Conservation (phyloP, 1,140 invertebrate genomes). For the Drosophila pallidifrons region DNA sequence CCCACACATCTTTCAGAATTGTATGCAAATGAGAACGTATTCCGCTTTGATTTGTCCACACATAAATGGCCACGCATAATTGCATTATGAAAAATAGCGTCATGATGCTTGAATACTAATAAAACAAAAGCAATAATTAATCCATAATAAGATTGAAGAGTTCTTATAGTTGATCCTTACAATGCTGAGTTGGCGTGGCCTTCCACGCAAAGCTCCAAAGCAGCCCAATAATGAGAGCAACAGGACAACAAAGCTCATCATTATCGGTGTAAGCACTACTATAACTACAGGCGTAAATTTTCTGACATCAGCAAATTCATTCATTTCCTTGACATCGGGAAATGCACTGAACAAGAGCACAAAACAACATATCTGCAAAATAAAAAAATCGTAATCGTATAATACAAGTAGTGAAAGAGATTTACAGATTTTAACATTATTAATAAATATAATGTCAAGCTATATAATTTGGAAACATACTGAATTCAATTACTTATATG, state of each 20-base stretch:
- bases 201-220: slow-evolving; percentile 10
- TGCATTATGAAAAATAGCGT: slow-evolving; percentile 3
- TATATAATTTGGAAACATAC: no score
- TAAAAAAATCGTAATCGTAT: background rate
- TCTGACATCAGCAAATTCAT: background rate
- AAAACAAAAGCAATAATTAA: background rate
- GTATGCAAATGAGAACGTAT: background rate
- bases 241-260: background rate
- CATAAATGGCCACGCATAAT: background rate
- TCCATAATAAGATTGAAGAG: background rate
- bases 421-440: no score
- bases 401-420: no score
- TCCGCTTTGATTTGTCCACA: background rate
- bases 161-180: slow-evolving; percentile 6
- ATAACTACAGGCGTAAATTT: background rate
- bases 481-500: no score
- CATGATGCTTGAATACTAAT: slow-evolving; percentile 21
- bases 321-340: background rate
- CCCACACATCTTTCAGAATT: background rate
- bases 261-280: background rate
- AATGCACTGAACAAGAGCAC: background rate
- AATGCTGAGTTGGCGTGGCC: background rate
- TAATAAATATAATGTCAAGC: no score
- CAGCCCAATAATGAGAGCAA: slow-evolving; percentile 8
- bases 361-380: background rate